These are phyloP conservation scores for Timandra comae DNA, from an alignment of 2,888 invertebrate genomes.

Conservation along the genomic window DNA sequence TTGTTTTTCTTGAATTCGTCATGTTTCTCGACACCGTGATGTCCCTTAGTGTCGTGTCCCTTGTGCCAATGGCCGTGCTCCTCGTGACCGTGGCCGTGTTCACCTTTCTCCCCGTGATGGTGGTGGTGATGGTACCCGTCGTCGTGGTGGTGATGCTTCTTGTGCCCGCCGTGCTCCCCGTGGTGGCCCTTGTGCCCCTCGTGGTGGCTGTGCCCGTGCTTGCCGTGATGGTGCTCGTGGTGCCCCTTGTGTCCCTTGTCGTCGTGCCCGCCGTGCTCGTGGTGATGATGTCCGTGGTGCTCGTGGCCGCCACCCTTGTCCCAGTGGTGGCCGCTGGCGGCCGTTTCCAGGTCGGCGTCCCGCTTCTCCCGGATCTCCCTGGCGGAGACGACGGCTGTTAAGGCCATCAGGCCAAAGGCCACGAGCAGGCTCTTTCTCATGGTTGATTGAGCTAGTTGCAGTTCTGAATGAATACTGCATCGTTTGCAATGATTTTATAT, in stretches of 20 bases:
- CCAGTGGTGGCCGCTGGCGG: slow-evolving; percentile 59
- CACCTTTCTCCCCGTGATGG: slow-evolving; percentile 79
- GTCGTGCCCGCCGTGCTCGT: slow-evolving; percentile 79
- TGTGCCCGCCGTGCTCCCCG: slow-evolving; percentile 79
- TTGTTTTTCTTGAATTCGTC: slow-evolving; percentile 91
- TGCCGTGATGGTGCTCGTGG: slow-evolving; percentile 80
- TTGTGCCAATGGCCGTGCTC: slow-evolving; percentile 84
- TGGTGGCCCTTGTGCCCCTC: slow-evolving; percentile 78
- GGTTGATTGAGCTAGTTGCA: slow-evolving; percentile 39
- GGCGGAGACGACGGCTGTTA: slow-evolving; percentile 65
- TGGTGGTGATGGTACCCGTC: slow-evolving; percentile 80
- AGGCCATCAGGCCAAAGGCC: slow-evolving; percentile 60
- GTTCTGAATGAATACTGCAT: slow-evolving; percentile 57
- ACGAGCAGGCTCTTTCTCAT: slow-evolving; percentile 56
- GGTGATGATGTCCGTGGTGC: slow-evolving; percentile 79
- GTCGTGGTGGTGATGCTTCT: slow-evolving; percentile 79
- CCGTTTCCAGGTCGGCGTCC: slow-evolving; percentile 70
- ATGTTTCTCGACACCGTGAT: slow-evolving; percentile 87
- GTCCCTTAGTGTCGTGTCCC: slow-evolving; percentile 89
- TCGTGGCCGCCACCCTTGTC: slow-evolving; percentile 79
- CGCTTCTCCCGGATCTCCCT: slow-evolving; percentile 68
- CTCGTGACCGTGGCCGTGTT: slow-evolving; percentile 74
- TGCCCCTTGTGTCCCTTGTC: slow-evolving; percentile 82
- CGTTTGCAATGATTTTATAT: slow-evolving; percentile 58
- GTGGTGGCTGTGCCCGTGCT: slow-evolving; percentile 83